Evolutionary conservation across 2,888 invertebrate species (phyloP).

Genomic region (Anthophora plumipes): DNA sequence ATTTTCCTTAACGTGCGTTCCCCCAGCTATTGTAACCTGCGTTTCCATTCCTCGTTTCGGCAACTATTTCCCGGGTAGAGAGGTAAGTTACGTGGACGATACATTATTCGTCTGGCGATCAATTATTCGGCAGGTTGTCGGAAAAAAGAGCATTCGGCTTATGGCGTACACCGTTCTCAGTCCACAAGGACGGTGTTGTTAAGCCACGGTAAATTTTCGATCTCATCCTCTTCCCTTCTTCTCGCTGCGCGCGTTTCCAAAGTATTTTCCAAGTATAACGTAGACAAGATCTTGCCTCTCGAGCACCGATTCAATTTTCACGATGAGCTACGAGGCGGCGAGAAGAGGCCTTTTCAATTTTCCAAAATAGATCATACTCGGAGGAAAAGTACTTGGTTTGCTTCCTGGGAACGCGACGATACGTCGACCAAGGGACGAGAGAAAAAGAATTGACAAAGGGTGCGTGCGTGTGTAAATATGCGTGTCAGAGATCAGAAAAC

Average conservation of each 20-base stretch:
- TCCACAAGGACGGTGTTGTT: background rate
- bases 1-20: background rate
- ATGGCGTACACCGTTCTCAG: background rate
- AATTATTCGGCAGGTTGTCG: conserved; percentile 33
- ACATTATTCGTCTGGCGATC: conserved; percentile 30
- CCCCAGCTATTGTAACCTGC: conserved; percentile 12
- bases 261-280: conserved; percentile 10
- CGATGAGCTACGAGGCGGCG: background rate
- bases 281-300: conserved; percentile 15
- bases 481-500: background rate
- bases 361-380: conserved; percentile 15
- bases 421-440: background rate
- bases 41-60: conserved; percentile 49
- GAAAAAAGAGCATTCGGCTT: background rate
- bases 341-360: conserved; percentile 32
- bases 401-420: background rate
- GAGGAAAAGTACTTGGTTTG: background rate
- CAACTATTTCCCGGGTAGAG: conserved; percentile 21
- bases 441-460: too few relatives aligned
- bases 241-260: background rate
- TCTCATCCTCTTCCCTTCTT: background rate
- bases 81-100: conserved; percentile 31
- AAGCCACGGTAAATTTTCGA: conserved; percentile 46
- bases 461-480: too few relatives aligned
- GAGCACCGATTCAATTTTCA: conserved; percentile 43